Evolutionary conservation across 2,113 vertebrate genomes (phyloP).

Genomic region (Gymnorhina tibicen): DNA sequence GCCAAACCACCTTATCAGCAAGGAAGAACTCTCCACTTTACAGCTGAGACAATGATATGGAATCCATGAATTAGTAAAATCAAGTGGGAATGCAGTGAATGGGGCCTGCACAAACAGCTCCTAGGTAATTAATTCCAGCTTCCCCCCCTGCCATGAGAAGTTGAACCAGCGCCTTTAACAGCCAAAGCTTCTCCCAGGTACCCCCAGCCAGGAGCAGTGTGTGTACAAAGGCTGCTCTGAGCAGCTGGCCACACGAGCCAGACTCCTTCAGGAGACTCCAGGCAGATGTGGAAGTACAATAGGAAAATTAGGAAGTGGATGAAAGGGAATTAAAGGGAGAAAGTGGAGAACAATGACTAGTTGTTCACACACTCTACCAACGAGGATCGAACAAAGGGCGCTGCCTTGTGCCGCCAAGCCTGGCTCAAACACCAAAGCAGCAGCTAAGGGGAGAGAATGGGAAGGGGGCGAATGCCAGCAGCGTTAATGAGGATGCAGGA

Average conservation of each 20-base stretch:
- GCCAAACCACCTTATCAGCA: background rate
- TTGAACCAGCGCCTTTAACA: fast-evolving
- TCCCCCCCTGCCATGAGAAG: fast-evolving
- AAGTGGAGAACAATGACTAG: background rate
- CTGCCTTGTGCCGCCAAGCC: background rate
- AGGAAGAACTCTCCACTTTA: background rate
- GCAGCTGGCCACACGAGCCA: background rate
- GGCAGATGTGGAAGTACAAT: background rate
- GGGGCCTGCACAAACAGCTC: background rate
- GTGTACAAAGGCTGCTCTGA: background rate
- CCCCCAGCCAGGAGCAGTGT: background rate
- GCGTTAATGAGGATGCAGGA: background rate
- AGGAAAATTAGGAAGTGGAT: background rate
- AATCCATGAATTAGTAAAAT: background rate
- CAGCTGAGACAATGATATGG: fast-evolving
- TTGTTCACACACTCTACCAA: fast-evolving
- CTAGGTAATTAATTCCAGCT: background rate
- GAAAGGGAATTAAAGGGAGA: background rate
- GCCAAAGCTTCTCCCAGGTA: background rate
- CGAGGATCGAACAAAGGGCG: fast-evolving
- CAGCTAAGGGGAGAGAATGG: background rate
- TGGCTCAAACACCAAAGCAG: background rate
- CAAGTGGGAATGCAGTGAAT: fast-evolving
- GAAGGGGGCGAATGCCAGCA: background rate
- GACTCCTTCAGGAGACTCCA: background rate